phyloP scores from a whole-genome alignment of 2,888 invertebrate species.

The Latrodectus hesperus region DNA sequence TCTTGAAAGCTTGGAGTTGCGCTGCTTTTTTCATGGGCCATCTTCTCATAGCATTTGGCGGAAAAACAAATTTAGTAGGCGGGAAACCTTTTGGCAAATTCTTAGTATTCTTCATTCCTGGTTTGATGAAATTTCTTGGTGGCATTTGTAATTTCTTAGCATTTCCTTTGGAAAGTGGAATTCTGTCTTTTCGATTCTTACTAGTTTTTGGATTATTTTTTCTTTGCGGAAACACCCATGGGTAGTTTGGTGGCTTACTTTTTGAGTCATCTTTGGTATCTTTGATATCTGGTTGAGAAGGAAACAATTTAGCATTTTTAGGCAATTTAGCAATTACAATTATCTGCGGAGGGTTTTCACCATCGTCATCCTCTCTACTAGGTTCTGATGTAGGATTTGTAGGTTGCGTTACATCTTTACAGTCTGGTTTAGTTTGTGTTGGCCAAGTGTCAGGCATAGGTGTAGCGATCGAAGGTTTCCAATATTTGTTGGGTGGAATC shows the following conservation, averaged over 20 bases:
- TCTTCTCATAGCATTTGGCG: slow-evolving; percentile 40
- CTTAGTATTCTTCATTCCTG: slow-evolving; percentile 4
- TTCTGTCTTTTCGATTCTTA: slow-evolving; percentile 51
- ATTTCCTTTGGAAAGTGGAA: not conserved
- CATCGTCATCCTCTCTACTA: slow-evolving; percentile 24
- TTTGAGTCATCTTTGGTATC: slow-evolving; percentile 32
- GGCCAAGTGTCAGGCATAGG: slow-evolving; percentile 53
- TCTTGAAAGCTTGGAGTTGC: not conserved
- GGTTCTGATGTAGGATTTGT: slow-evolving; percentile 20
- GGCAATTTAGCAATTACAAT: slow-evolving; percentile 55
- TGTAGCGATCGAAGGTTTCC: slow-evolving; percentile 53
- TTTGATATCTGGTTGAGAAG: slow-evolving; percentile 17
- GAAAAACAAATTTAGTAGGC: slow-evolving; percentile 35
- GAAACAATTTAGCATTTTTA: slow-evolving; percentile 8
- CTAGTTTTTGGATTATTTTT: slow-evolving; percentile 32
- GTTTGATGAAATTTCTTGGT: slow-evolving; percentile 26
- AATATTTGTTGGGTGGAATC: slow-evolving; percentile 44
- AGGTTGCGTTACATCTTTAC: slow-evolving; percentile 40
- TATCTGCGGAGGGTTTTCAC: slow-evolving; percentile 38
- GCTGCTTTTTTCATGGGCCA: slow-evolving; percentile 45
- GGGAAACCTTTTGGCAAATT: slow-evolving; percentile 51
- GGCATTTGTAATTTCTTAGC: slow-evolving; percentile 11
- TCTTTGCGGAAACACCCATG: slow-evolving; percentile 46
- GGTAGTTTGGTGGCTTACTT: slow-evolving; percentile 5
- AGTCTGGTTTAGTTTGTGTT: slow-evolving; percentile 41